Percentiles rank a stretch among this genome's conserved stretches.
Evolutionary conservation across 2,113 vertebrate genomes (phyloP).

Genomic region (Sakesphorus luctuosus): DNA sequence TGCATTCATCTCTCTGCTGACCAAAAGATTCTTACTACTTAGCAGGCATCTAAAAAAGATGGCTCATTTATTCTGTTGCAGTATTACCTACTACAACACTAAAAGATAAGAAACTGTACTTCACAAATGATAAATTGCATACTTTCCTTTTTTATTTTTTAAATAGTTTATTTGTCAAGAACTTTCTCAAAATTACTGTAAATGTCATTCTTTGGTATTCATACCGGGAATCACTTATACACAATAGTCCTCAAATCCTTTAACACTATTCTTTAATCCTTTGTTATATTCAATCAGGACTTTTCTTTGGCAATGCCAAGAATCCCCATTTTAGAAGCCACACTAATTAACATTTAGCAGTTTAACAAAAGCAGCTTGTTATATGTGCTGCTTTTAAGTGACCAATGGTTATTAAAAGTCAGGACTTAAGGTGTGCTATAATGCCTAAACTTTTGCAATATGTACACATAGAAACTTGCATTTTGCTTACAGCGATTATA

Average conservation of each 20-base stretch:
- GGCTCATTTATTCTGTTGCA: not conserved
- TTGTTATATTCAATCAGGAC: not conserved
- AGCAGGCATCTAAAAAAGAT: not conserved
- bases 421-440: not conserved
- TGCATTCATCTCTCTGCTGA: not conserved
- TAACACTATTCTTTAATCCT: not conserved
- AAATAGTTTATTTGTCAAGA: not conserved
- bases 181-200: not conserved
- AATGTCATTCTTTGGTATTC: not conserved
- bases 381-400: not conserved
- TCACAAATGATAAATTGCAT: not conserved
- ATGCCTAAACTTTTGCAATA: not conserved
- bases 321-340: not conserved
- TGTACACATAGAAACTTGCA: not conserved
- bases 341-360: not conserved
- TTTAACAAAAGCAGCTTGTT: not conserved
- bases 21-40: not conserved
- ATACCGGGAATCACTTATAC: not conserved
- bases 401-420: not conserved
- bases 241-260: not conserved
- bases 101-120: not conserved
- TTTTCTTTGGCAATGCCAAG: not conserved
- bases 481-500: not conserved
- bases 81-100: not conserved
- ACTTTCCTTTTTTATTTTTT: not conserved